phyloP scores from a whole-genome alignment of 1,140 invertebrate species.

The Scaptodrosophila lebanonensis region DNA sequence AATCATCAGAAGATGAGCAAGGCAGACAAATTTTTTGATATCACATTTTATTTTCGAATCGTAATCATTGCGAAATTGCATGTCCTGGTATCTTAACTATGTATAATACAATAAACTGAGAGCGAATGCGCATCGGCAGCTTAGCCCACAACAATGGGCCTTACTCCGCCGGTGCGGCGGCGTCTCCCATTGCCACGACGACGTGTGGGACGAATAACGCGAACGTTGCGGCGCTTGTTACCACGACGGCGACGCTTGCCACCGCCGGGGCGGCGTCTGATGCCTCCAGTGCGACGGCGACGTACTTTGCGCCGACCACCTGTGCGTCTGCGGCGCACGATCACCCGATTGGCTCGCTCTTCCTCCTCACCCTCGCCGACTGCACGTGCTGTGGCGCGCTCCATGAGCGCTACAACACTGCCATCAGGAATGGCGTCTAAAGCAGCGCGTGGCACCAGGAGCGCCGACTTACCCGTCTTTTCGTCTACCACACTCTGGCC shows the following conservation, averaged over 20 bases:
- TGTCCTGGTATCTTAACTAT: slow-evolving; percentile 46
- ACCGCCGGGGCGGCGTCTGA: slow-evolving; percentile 26
- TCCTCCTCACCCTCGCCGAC: slow-evolving; percentile 30
- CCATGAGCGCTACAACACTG: slow-evolving; percentile 68
- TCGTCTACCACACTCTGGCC: slow-evolving; percentile 68
- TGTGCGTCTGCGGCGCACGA: slow-evolving; percentile 62
- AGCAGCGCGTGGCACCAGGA: slow-evolving; percentile 63
- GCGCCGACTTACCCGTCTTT: slow-evolving; percentile 66
- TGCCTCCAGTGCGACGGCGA: slow-evolving; percentile 23
- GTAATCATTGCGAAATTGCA: slow-evolving; percentile 20
- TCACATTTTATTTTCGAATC: slow-evolving; percentile 59
- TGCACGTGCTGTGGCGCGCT: slow-evolving; percentile 27
- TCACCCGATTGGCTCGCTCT: slow-evolving; percentile 67
- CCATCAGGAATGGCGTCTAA: slow-evolving; percentile 71
- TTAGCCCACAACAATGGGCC: slow-evolving; percentile 29
- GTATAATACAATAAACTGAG: slow-evolving; percentile 57
- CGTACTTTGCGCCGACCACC: slow-evolving; percentile 44
- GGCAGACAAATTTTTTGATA: slow-evolving; percentile 58
- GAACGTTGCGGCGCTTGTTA: slow-evolving; percentile 11
- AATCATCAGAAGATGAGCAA: too few relatives aligned
- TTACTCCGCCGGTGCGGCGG: neutral
- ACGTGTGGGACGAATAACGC: slow-evolving; percentile 12
- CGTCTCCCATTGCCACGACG: slow-evolving; percentile 7
- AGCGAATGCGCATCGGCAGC: neutral
- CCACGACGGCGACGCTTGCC: slow-evolving; percentile 40